Evolutionary conservation across 2,888 invertebrate species (phyloP).

Genomic region (Steinernema carpocapsae): DNA sequence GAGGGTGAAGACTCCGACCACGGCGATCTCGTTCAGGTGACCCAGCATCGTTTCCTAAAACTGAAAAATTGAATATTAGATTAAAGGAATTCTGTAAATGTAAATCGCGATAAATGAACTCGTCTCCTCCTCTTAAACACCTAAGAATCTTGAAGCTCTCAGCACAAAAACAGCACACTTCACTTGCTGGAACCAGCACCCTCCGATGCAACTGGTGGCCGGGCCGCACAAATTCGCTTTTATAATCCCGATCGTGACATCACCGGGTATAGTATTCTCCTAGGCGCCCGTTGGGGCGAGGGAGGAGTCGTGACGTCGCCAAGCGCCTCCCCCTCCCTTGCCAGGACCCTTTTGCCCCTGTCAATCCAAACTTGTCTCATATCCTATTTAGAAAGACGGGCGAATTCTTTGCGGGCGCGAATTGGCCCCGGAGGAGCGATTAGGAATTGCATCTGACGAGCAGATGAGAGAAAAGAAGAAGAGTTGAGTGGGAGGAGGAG

Average conservation of each 20-base stretch:
- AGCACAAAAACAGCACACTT: not conserved
- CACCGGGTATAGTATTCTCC: conserved; percentile 34
- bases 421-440: conserved; percentile 34
- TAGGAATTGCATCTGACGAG: conserved; percentile 26
- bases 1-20: conserved; percentile 9
- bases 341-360: conserved; percentile 22
- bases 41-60: conserved; percentile 25
- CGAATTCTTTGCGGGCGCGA: conserved; percentile 17
- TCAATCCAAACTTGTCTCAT: conserved; percentile 34
- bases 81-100: no score
- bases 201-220: no score
- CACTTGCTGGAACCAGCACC: not conserved
- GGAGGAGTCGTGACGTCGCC: conserved; percentile 33
- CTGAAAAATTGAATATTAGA: no score
- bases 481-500: not conserved
- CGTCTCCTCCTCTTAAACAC: no score
- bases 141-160: not conserved
- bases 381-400: not conserved
- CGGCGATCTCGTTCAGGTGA: conserved; percentile 33
- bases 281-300: conserved; percentile 6
- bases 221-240: not conserved
- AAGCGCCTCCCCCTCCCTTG: not conserved
- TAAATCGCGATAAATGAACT: no score
- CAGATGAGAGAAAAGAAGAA: not conserved
- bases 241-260: conserved; percentile 29